These are phyloP conservation scores for Myotis planiceps DNA, from an alignment of 2,797 vertebrate species.

Conservation along the genomic window DNA sequence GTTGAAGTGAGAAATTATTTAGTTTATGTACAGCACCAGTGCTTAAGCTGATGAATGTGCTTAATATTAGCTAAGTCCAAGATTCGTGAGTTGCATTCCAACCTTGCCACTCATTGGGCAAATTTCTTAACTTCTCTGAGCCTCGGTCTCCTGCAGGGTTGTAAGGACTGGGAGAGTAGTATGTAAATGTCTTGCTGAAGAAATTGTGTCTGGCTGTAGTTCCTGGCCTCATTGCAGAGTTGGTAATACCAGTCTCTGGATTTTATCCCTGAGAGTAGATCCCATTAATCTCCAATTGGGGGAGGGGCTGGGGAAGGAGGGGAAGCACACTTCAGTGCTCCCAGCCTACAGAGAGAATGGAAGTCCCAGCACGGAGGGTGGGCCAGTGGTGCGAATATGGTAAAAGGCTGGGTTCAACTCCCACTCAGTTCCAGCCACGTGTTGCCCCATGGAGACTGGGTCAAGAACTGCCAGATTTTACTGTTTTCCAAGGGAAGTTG, in stretches of 20 bases:
- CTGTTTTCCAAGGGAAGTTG: slow-evolving; percentile 36
- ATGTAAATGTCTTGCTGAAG: background rate
- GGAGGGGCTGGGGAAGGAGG: background rate
- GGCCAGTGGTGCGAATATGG: no score
- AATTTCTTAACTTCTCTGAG: background rate
- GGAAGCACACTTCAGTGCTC: no score
- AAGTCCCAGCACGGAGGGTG: background rate
- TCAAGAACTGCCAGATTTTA: background rate
- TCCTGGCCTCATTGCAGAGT: background rate
- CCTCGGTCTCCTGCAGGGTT: background rate
- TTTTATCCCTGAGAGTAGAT: background rate
- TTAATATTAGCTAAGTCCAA: background rate
- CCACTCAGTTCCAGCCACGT: background rate
- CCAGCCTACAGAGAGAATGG: background rate
- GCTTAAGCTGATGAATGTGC: background rate
- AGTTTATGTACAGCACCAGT: background rate
- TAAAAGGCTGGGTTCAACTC: background rate
- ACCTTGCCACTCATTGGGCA: background rate
- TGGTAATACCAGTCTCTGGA: background rate
- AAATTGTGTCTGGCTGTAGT: background rate
- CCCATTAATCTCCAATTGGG: background rate
- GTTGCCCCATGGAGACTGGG: background rate
- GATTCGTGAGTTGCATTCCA: background rate
- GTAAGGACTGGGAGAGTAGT: background rate
- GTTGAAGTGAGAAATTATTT: background rate